Evolutionary conservation across 2,113 vertebrate species (phyloP).

Genomic region (Seriola dumerili): DNA sequence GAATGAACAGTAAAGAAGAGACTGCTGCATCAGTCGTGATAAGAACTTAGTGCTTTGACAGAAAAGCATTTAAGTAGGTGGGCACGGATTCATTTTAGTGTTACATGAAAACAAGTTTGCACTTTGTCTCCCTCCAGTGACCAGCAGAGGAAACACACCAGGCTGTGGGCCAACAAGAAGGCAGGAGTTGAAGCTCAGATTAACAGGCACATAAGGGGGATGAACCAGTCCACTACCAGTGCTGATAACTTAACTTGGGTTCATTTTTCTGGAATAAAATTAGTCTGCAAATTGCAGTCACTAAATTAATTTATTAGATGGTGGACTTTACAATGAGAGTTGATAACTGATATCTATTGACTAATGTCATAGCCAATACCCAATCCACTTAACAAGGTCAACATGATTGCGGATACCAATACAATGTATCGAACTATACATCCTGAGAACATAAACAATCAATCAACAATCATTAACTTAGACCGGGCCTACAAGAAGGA

Average conservation of each 20-base stretch:
- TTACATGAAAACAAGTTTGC: constrained; percentile 10
- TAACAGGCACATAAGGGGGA: neutral
- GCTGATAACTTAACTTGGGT: too few relatives aligned
- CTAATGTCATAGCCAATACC: neutral
- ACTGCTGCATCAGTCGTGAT: neutral
- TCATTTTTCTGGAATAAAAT: neutral
- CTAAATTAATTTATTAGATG: neutral
- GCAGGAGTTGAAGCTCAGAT: too few relatives aligned
- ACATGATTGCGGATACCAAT: neutral
- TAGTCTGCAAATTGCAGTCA: neutral
- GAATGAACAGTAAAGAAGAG: neutral
- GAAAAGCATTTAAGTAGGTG: neutral
- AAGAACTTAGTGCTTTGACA: neutral
- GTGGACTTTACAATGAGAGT: neutral
- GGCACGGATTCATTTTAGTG: neutral
- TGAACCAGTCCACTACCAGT: neutral
- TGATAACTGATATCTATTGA: neutral
- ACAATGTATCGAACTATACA: neutral
- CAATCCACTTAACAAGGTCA: neutral
- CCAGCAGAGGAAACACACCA: constrained; percentile 39
- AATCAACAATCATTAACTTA: neutral
- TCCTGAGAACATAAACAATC: neutral
- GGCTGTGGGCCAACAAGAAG: too few relatives aligned
- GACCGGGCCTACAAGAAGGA: too few relatives aligned
- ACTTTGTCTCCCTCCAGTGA: constrained; percentile 67